These are phyloP conservation scores for Sternotherus odoratus DNA, from an alignment of 2,797 vertebrate genomes.

Conservation along the genomic window DNA sequence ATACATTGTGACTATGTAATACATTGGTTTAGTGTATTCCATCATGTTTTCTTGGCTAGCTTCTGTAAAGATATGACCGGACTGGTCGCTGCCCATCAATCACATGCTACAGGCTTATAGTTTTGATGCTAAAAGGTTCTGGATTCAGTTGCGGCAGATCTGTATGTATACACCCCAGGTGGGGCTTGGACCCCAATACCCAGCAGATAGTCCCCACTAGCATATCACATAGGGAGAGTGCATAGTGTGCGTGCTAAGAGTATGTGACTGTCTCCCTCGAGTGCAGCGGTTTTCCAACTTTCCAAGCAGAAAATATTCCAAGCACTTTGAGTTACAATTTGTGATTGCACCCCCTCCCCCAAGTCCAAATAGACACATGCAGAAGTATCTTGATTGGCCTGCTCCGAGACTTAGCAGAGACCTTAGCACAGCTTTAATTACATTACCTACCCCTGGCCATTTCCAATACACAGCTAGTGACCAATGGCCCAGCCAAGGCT, in stretches of 20 bases:
- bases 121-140: not conserved
- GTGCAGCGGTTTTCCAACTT: not conserved
- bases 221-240: not conserved
- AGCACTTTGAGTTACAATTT: not conserved
- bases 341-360: not conserved
- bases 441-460: not conserved
- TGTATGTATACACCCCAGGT: not conserved
- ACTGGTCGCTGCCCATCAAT: not conserved
- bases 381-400: not conserved
- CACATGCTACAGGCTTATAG: not conserved
- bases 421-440: not conserved
- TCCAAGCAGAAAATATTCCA: not conserved
- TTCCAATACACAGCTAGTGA: not conserved
- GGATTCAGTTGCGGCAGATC: not conserved
- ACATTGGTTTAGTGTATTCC: not conserved
- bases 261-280: not conserved
- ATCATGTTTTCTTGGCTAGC: not conserved
- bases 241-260: not conserved
- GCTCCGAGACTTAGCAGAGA: not conserved
- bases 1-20: not conserved
- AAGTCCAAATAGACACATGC: not conserved
- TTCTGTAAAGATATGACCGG: not conserved
- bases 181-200: not conserved
- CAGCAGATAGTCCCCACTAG: not conserved
- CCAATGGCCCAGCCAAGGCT: not conserved